Evolutionary conservation across 2,113 vertebrate genomes (phyloP).

Genomic region (Morone chrysops): DNA sequence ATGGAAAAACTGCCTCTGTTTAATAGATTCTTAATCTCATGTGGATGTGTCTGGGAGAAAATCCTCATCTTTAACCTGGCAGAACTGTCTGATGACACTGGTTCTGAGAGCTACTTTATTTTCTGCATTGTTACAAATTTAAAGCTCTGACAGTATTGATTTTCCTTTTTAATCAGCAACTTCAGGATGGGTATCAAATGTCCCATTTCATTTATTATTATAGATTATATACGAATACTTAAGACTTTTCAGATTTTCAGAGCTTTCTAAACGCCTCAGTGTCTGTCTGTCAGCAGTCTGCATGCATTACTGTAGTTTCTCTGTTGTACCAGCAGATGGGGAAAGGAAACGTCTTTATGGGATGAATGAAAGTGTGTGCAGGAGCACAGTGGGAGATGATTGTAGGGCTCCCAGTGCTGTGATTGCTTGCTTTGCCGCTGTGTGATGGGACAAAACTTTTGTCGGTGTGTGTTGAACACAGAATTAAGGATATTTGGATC

Average conservation of each 20-base stretch:
- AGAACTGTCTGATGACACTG: background rate
- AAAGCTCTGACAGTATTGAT: background rate
- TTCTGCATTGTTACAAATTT: background rate
- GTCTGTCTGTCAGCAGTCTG: background rate
- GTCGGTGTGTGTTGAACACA: rapidly evolving
- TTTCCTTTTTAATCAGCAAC: background rate
- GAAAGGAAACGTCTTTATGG: constrained; percentile 75
- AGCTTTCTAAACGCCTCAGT: background rate
- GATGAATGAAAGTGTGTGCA: constrained; percentile 17
- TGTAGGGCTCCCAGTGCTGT: constrained; percentile 17
- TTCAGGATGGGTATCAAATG: background rate
- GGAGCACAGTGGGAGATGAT: background rate
- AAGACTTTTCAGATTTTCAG: background rate
- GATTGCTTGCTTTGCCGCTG: background rate
- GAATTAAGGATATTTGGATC: background rate
- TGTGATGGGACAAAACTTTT: background rate
- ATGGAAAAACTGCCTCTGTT: background rate
- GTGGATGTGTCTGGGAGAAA: background rate
- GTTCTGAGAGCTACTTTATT: background rate
- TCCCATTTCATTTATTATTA: background rate
- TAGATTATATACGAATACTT: background rate
- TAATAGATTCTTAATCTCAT: background rate
- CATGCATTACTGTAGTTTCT: constrained; percentile 62
- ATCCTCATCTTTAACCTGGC: background rate
- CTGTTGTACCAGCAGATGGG: constrained; percentile 79